phyloP scores from a whole-genome alignment of 2,888 invertebrate species.

The Acleris literana region DNA sequence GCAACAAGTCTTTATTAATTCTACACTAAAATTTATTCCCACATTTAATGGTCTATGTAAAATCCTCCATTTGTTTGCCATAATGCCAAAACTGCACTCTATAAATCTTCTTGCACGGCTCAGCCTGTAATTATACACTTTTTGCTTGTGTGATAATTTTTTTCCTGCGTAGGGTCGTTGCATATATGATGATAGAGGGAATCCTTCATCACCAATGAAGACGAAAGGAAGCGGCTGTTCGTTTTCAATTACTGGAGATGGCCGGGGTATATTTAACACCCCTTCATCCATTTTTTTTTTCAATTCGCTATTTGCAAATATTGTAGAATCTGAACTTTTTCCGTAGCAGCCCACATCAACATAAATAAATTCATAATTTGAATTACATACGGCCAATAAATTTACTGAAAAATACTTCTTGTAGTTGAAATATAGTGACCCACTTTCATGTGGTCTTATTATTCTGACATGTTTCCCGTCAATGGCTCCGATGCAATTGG shows the following conservation, averaged over 20 bases:
- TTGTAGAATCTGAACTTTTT: conserved; percentile 21
- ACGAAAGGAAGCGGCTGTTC: background rate
- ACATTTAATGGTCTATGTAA: conserved; percentile 19
- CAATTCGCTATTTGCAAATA: background rate
- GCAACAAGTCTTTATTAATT: conserved; percentile 16
- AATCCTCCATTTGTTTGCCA: conserved; percentile 12
- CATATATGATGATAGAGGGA: conserved; percentile 1
- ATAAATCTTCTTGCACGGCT: conserved; percentile 16
- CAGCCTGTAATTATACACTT: conserved; percentile 12
- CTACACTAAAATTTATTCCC: conserved; percentile 7
- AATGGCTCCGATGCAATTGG: background rate
- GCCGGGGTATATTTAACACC: background rate
- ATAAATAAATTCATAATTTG: conserved; percentile 18
- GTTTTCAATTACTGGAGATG: conserved; percentile 1
- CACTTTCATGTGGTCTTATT: conserved; percentile 21
- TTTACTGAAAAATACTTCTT: conserved; percentile 16
- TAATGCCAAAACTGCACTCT: conserved; percentile 11
- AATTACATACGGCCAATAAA: conserved; percentile 18
- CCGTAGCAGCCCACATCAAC: conserved; percentile 25
- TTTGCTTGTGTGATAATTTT: conserved; percentile 5
- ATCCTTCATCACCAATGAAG: conserved; percentile 1
- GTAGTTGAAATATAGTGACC: conserved; percentile 25
- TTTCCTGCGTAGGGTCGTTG: conserved; percentile 7
- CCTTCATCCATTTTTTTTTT: conserved; percentile 1
- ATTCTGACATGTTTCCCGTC: background rate